These are phyloP conservation scores for Orthosia incerta DNA, from an alignment of 2,888 invertebrate species.

Conservation along the genomic window DNA sequence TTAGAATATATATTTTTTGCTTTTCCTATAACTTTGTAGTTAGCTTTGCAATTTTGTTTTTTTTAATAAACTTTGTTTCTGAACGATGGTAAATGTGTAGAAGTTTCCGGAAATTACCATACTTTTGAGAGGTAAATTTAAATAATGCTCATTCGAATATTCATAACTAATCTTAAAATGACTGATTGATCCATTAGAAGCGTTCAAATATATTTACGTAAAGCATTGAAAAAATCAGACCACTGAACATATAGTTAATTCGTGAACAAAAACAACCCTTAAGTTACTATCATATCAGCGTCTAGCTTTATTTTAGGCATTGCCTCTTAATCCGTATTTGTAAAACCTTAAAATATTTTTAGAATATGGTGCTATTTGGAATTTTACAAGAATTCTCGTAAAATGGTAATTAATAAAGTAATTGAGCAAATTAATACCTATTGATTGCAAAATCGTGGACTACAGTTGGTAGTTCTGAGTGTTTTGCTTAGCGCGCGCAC, in stretches of 20 bases:
- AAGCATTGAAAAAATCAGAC: not conserved
- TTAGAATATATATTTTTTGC: no score
- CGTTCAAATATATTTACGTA: not conserved
- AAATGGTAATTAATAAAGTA: constrained; percentile 25
- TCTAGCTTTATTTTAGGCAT: not conserved
- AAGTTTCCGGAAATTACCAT: constrained; percentile 74
- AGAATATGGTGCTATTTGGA: rapidly evolving
- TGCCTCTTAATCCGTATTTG: not conserved
- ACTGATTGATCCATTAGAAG: not conserved
- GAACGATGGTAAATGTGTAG: constrained; percentile 54
- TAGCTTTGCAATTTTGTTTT: no score
- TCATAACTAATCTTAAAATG: rapidly evolving
- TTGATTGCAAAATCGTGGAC: constrained; percentile 56
- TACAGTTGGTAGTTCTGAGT: constrained; percentile 77
- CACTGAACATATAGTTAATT: not conserved
- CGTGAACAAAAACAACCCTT: no score
- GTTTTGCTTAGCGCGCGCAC: constrained; percentile 81
- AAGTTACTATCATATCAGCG: no score
- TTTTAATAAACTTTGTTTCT: constrained; percentile 24
- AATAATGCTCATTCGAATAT: not conserved
- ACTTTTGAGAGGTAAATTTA: constrained; percentile 66
- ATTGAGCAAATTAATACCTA: constrained; percentile 44
- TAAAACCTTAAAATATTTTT: not conserved
- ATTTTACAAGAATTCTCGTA: not conserved
- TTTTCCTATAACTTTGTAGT: no score